Base-by-base conservation (phyloP, 2,888 invertebrate genomes). In the Andrena trimmerana region DNA sequence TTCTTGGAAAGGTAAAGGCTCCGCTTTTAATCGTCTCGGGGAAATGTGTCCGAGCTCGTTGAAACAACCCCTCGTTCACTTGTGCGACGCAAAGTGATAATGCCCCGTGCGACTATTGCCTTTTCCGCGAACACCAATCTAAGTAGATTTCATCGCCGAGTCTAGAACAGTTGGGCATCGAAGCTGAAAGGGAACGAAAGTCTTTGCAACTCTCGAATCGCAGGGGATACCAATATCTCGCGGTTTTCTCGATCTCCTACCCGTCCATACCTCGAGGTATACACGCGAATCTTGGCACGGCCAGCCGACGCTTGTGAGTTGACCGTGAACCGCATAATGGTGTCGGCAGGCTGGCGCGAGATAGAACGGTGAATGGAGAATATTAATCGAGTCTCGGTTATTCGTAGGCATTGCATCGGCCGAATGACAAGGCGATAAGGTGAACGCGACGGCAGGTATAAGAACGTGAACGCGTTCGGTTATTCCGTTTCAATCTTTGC, bases 401-500 rank as follows among this genome's bases (percentile, higher is more conserved):
- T 16, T 42, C 42, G 42, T 16, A 16, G 42, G 16, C 42, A 16
- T 63, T 16, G 24, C 63, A 27, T 31, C 72, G 72, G 33, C 13
- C 4, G 27, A 42, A 65, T 29, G 36, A n/a, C 13, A 10, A 3
- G 24, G 36, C 65, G 72, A 72, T 65, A n/a, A 42, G 52, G n/a
- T 36, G 36, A 33, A 72, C 52, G 5, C 57, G 36, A 59, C n/a
- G n/a, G 20, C 8, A 36, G n/a, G 29, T 24, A 20, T 24, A 27
- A 57, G 10, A 57, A 2, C 54, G n/a, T 0, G 24, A 4, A 10
- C 27, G 20, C 52, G 57, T 57, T 57, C 27, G 54, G 3, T 60
- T n/a, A n/a, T 62, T 62, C 20, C 10, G 62, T 24, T 62, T 62
- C 36, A 16, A 36, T 62, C 62, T 62, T 62, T 65, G 27, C 48